phyloP scores from a whole-genome alignment of 1,140 invertebrate genomes.

The Harlomillsia oculata region DNA sequence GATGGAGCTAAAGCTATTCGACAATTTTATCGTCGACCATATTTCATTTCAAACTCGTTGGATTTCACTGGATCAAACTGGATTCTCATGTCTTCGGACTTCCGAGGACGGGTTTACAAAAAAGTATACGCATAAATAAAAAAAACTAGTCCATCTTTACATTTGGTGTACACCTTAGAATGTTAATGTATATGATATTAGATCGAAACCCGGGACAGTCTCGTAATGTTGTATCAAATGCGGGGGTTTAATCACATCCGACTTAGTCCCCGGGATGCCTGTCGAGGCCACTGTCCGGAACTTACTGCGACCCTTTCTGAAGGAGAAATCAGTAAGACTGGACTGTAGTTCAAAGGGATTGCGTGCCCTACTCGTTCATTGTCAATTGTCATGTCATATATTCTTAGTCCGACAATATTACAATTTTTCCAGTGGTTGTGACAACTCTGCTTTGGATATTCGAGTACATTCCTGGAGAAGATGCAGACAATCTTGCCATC shows the following conservation, averaged over 20 bases:
- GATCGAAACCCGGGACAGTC: conserved; percentile 56
- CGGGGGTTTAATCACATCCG: conserved; percentile 56
- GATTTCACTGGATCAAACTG: conserved; percentile 69
- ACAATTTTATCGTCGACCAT: conserved; percentile 59
- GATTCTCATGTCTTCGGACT: conserved; percentile 67
- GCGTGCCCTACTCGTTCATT: no score
- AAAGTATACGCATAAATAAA: no score
- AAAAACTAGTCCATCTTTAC: no score
- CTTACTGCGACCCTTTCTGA: conserved; percentile 54
- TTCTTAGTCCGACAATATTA: no score
- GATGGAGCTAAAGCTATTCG: conserved; percentile 61
- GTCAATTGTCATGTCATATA: not conserved
- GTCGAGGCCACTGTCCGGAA: conserved; percentile 55
- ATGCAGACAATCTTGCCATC: conserved; percentile 60
- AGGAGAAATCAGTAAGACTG: conserved; percentile 59
- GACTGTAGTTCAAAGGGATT: no score
- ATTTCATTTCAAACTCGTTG: conserved; percentile 62
- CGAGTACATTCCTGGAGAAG: conserved; percentile 59
- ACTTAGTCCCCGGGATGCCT: conserved; percentile 57
- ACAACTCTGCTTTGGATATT: conserved; percentile 64
- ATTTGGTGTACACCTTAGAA: no score
- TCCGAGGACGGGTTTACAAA: conserved; percentile 61
- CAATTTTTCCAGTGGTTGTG: conserved; percentile 56
- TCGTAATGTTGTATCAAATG: conserved; percentile 64
- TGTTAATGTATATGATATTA: conserved; percentile 29